A percentile compares a stretch with the other conserved stretches of the same genome.
Evolutionary conservation across 2,113 vertebrate genomes (phyloP).

Genomic region (Calidris pygmaea): DNA sequence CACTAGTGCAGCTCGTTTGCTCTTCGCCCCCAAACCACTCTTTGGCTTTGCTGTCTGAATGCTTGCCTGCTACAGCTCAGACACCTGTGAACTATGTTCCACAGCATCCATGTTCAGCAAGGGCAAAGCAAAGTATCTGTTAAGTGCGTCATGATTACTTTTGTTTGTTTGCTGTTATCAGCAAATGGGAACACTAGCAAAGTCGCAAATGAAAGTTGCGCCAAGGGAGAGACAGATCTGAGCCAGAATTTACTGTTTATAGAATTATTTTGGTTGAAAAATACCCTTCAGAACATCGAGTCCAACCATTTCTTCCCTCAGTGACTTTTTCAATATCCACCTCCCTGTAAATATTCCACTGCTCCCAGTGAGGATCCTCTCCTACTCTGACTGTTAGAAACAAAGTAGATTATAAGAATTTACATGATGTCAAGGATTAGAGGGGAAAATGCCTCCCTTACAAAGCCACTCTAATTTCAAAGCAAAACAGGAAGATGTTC

Average conservation of each 20-base stretch:
- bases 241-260: neutral
- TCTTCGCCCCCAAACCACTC: neutral
- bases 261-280: neutral
- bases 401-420: neutral
- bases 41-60: neutral
- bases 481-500: neutral
- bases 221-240: neutral
- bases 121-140: neutral
- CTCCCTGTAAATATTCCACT: neutral
- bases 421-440: neutral
- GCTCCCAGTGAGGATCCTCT: neutral
- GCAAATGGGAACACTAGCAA: neutral
- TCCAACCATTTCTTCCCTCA: neutral
- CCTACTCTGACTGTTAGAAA: neutral
- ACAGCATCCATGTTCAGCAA: rapidly evolving
- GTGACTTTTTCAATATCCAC: neutral
- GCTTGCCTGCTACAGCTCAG: neutral
- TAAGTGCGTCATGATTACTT: neutral
- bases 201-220: neutral
- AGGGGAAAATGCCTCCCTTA: neutral
- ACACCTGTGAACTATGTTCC: neutral
- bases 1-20: neutral
- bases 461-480: neutral
- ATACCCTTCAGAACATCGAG: neutral
- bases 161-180: neutral